Conservation (phyloP, 2,797 vertebrate species). For the Catamblyrhynchus diadema region DNA sequence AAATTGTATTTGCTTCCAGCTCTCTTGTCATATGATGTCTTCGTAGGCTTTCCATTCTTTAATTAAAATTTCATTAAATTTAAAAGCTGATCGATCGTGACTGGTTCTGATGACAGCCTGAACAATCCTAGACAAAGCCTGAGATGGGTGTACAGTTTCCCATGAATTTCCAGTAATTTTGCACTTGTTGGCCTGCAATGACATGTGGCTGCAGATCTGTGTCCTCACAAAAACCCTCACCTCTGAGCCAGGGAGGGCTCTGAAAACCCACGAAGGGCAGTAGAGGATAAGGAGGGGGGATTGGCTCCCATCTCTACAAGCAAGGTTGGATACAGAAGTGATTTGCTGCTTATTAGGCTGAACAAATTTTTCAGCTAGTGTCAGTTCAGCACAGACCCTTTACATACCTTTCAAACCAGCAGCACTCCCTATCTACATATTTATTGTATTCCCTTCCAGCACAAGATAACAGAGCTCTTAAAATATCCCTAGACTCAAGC, state of each 20-base stretch:
- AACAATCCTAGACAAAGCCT: background rate
- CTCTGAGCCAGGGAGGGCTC: background rate
- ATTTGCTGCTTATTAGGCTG: constrained; percentile 55
- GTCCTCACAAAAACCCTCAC: background rate
- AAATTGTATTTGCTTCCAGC: constrained; percentile 59
- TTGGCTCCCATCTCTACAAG: background rate
- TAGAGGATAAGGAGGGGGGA: background rate
- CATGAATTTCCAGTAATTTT: constrained; percentile 10
- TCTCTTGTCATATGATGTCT: constrained; percentile 20
- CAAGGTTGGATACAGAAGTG: background rate
- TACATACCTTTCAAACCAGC: constrained; percentile 1
- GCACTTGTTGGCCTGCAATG: background rate
- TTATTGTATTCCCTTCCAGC: background rate
- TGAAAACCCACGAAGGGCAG: background rate
- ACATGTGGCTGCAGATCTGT: background rate
- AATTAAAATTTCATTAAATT: constrained; percentile 53
- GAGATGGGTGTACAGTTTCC: background rate
- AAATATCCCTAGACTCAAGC: constrained; percentile 16
- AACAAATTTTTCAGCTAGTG: constrained; percentile 24
- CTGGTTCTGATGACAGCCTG: background rate
- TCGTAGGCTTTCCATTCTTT: constrained; percentile 4
- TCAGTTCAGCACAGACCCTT: constrained; percentile 20
- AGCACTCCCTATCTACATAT: constrained; percentile 1
- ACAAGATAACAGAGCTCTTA: constrained; percentile 17
- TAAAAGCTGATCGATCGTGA: constrained; percentile 20